phyloP scores from a whole-genome alignment of 2,113 vertebrate genomes.

The Mesitornis unicolor region DNA sequence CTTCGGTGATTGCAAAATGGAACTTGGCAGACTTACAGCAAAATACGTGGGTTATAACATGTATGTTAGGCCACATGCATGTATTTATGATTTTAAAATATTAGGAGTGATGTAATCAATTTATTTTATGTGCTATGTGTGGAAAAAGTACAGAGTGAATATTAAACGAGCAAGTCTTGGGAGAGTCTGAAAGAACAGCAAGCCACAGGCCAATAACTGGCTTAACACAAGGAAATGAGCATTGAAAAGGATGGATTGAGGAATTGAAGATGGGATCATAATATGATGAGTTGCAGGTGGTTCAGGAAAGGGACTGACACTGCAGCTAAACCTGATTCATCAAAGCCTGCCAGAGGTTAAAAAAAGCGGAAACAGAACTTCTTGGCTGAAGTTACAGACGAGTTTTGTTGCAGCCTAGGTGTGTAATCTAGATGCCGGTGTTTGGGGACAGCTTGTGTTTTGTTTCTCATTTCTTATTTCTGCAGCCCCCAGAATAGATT shows the following conservation, averaged over 20 bases:
- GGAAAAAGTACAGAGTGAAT: not conserved
- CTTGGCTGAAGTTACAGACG: not conserved
- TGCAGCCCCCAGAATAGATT: not conserved
- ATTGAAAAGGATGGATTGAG: not conserved
- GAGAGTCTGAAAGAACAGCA: not conserved
- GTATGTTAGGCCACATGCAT: not conserved
- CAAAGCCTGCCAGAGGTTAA: not conserved
- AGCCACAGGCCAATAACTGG: not conserved
- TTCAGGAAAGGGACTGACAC: not conserved
- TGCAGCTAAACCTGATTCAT: not conserved
- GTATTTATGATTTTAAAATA: not conserved
- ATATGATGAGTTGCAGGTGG: not conserved
- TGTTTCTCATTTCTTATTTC: not conserved
- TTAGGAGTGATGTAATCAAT: not conserved
- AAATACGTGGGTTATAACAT: not conserved
- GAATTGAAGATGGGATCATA: not conserved
- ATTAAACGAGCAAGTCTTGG: not conserved
- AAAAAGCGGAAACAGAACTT: not conserved
- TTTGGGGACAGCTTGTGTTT: not conserved
- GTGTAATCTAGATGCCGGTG: accelerated
- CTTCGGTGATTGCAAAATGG: not conserved
- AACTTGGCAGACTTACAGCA: not conserved
- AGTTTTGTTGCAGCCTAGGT: not conserved
- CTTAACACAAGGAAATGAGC: not conserved
- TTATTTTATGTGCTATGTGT: not conserved